Percentiles rank a stretch among this genome's conserved stretches.
phyloP scores from a whole-genome alignment of 2,797 vertebrate species.

The Stomatorhinus walkeri region DNA sequence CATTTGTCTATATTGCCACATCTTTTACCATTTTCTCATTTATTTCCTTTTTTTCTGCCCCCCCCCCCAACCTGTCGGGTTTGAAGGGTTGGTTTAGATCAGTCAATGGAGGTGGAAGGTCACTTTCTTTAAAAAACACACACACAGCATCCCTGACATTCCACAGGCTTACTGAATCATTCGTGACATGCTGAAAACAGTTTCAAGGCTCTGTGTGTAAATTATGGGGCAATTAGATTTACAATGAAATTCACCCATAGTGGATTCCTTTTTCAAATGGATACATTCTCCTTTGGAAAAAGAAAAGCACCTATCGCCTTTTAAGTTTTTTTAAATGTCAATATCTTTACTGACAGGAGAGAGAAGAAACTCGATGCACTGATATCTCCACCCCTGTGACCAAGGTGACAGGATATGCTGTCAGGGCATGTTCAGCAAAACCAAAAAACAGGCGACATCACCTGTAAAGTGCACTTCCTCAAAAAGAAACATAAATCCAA shows the following conservation, averaged over 20 bases:
- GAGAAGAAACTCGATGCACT: neutral
- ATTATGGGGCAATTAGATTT: neutral
- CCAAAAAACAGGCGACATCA: neutral
- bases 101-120: neutral
- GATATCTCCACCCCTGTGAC: neutral
- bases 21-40: neutral
- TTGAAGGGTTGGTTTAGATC: neutral
- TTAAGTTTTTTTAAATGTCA: neutral
- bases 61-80: neutral
- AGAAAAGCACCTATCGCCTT: neutral
- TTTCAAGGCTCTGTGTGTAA: neutral
- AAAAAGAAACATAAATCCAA: conserved; percentile 5
- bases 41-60: neutral
- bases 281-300: neutral
- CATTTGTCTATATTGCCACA: neutral
- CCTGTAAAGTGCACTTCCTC: conserved; percentile 24
- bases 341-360: neutral
- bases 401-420: neutral
- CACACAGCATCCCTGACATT: neutral
- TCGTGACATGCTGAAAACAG: neutral
- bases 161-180: neutral
- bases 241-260: neutral
- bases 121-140: neutral
- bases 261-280: neutral
- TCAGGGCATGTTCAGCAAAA: neutral